These are phyloP conservation scores for Onychostruthus taczanowskii DNA, from an alignment of 2,113 vertebrate species.

Conservation along the genomic window DNA sequence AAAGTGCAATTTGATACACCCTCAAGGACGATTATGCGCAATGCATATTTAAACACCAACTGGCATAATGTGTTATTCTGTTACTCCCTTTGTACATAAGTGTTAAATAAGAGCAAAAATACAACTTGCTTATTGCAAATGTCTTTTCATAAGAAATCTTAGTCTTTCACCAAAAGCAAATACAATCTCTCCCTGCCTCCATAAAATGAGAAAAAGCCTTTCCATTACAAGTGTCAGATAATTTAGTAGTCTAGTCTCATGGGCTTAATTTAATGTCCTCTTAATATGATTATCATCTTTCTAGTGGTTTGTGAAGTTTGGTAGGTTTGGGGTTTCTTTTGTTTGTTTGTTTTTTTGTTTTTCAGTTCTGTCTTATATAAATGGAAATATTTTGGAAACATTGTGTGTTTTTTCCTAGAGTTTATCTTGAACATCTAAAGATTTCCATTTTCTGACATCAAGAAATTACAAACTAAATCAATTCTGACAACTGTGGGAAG, in stretches of 20 bases:
- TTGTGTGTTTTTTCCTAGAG: background rate
- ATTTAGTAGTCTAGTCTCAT: background rate
- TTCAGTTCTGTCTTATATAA: background rate
- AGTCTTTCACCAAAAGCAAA: background rate
- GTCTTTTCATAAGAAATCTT: background rate
- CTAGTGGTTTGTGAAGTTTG: background rate
- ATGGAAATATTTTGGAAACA: background rate
- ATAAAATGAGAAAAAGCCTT: background rate
- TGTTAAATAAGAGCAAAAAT: background rate
- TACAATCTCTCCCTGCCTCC: background rate
- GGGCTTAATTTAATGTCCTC: background rate
- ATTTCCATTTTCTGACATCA: background rate
- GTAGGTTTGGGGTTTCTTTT: accelerated
- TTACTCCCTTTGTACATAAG: background rate
- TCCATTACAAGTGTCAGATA: background rate
- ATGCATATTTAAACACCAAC: background rate
- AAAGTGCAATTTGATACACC: background rate
- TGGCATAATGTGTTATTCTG: background rate
- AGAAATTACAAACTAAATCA: background rate
- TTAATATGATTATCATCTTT: background rate
- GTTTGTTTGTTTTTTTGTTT: background rate
- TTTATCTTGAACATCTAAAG: background rate
- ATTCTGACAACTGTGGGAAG: background rate
- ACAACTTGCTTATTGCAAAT: background rate
- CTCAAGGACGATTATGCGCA: background rate